Conservation (phyloP, 2,888 invertebrate species). For the Fabriciana adippe region DNA sequence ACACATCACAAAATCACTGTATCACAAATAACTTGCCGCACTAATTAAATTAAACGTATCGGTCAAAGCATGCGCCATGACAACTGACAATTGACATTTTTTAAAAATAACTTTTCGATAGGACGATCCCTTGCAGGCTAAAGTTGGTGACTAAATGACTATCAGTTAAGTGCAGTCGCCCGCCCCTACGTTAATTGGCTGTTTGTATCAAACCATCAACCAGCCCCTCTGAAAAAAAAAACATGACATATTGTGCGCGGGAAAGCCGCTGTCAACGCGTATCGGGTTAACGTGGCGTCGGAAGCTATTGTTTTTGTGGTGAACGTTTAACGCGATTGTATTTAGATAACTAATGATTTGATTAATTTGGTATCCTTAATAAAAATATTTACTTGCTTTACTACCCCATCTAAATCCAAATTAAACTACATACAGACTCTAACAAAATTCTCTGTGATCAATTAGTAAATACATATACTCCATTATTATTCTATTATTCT, state of each 20-base stretch:
- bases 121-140: conserved; percentile 66
- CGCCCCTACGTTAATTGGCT: conserved; percentile 79
- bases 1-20: conserved; percentile 71
- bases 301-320: conserved; percentile 71
- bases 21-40: conserved; percentile 58
- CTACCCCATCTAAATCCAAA: too few relatives aligned
- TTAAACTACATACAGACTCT: too few relatives aligned
- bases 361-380: conserved; percentile 31
- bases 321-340: conserved; percentile 65
- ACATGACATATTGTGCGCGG: conserved; percentile 80
- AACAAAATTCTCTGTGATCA: too few relatives aligned
- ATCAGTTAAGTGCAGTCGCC: conserved; percentile 73
- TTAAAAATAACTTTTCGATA: conserved; percentile 49
- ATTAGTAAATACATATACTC: too few relatives aligned
- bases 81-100: conserved; percentile 52
- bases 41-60: conserved; percentile 76
- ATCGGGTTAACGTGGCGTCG: conserved; percentile 68
- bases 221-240: conserved; percentile 78
- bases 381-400: conserved; percentile 7
- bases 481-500: too few relatives aligned
- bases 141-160: conserved; percentile 73
- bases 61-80: conserved; percentile 67
- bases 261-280: conserved; percentile 73
- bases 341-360: conserved; percentile 57
- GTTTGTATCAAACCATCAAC: conserved; percentile 78